phyloP scores from a whole-genome alignment of 2,113 vertebrate genomes.

The Rana temporaria region DNA sequence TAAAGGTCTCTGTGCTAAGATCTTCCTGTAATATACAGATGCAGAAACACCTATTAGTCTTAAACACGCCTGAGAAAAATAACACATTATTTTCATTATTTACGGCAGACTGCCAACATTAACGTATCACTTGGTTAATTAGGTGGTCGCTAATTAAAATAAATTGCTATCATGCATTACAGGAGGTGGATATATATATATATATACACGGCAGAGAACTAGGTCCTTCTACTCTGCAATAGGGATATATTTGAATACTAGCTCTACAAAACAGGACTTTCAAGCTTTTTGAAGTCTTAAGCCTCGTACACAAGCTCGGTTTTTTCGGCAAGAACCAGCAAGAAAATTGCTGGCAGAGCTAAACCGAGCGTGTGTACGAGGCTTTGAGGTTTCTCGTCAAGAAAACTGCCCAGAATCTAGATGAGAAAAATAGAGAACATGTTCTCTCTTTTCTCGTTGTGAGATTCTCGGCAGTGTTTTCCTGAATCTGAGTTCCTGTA shows the following conservation, averaged over 20 bases:
- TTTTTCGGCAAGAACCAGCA: too few relatives aligned
- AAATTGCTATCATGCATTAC: background rate
- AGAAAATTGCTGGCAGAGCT: too few relatives aligned
- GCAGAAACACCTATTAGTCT: background rate
- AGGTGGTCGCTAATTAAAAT: background rate
- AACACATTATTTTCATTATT: background rate
- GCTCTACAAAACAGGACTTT: background rate
- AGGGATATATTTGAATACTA: background rate
- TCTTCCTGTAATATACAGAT: background rate
- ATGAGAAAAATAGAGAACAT: too few relatives aligned
- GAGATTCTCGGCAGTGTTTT: too few relatives aligned
- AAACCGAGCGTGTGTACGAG: too few relatives aligned
- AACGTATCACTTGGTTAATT: background rate
- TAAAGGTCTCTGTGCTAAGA: background rate
- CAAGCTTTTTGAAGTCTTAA: too few relatives aligned
- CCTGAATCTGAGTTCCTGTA: too few relatives aligned
- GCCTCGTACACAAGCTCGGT: too few relatives aligned
- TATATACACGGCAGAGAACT: background rate
- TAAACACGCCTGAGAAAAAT: background rate
- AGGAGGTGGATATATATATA: background rate
- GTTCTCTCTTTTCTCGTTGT: too few relatives aligned
- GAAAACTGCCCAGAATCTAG: too few relatives aligned
- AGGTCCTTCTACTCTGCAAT: background rate
- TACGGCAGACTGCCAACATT: background rate
- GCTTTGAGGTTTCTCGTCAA: too few relatives aligned